A percentile compares a stretch with the other conserved stretches of the same genome.
Evolutionary conservation across 37 sponge, comb jelly and placozoan species (phyloP).

Genomic region (Crambe crambe): DNA sequence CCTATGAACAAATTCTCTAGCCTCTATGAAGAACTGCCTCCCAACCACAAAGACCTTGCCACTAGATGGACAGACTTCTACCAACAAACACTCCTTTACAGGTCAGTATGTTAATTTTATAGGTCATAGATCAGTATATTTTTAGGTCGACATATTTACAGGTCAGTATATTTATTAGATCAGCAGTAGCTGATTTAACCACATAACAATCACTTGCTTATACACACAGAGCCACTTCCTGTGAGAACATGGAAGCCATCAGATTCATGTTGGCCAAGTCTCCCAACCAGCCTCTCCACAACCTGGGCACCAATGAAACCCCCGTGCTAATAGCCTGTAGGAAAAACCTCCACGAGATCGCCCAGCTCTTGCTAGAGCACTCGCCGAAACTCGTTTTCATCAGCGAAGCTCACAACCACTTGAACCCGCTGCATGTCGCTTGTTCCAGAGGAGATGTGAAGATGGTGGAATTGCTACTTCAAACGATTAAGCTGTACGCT

Average conservation of each 20-base stretch:
- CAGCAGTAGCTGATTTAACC: no score
- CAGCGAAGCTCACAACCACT: not conserved
- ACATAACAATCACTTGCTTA: slow-evolving; percentile 14
- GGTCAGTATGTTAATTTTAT: slow-evolving; percentile 12
- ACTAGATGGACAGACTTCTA: slow-evolving; percentile 51
- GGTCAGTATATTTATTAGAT: no score
- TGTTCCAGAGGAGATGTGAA: slow-evolving; percentile 27
- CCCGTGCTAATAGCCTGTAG: slow-evolving; percentile 52
- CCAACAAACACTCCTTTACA: slow-evolving; percentile 37
- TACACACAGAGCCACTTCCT: slow-evolving; percentile 33
- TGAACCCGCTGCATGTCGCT: slow-evolving; percentile 55
- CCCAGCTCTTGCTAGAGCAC: slow-evolving; percentile 23
- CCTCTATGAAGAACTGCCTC: slow-evolving; percentile 21
- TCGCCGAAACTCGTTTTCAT: slow-evolving; percentile 49
- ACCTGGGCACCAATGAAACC: slow-evolving; percentile 42
- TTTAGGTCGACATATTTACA: no score
- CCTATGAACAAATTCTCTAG: slow-evolving; percentile 1
- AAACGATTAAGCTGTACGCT: not conserved
- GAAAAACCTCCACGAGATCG: slow-evolving; percentile 22
- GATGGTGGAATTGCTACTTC: slow-evolving; percentile 38
- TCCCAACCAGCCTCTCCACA: slow-evolving; percentile 40
- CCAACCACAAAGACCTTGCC: slow-evolving; percentile 35
- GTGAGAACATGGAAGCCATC: slow-evolving; percentile 10
- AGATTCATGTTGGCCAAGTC: slow-evolving; percentile 40
- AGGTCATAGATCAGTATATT: no score